Evolutionary conservation across 2,888 invertebrate species (phyloP), one percentile per base, ranked within the genome.

Genomic region (Brachyptera risi): DNA sequence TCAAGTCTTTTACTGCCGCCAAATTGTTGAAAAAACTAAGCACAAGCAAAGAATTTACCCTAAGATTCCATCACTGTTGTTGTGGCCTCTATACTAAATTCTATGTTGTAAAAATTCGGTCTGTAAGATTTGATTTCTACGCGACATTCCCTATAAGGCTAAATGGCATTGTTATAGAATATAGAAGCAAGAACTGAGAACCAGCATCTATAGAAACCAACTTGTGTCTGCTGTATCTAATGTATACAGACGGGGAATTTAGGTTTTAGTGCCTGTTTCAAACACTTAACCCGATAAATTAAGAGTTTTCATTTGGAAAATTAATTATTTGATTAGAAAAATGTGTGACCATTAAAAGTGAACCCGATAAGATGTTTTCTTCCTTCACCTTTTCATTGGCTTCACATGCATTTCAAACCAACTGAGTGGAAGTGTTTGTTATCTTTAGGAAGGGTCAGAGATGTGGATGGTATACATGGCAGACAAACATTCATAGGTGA

Each of bases 301-400:
- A 54, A 54, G 54, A 54, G 54, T 54, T 54, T 54, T 54, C 35
- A 19, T 54, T 54, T 21, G 13, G 54, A 35, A 37, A 54, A 54
- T 54, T 54, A 54, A 54, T 35, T 37, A 54, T 54, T 54, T 54
- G 35, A 54, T 54, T 35, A 35, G 35, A 54, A 54, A 54, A 54
- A 54, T 54, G 35, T n/a, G 31, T 35, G 37, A 37, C 54, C 54
- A 54, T 54, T 54, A 54, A n/a, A n/a, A 19, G 54, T 21, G 9
- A 17, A 19, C 11, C 13, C 19, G 54, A 47, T 47, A 54, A 54
- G 23, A 7, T 9, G 21, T 26, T 26, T 3, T 54, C 21, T 44
- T 44, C 21, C 19, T 4, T 21, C 15, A n/a, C 21, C 37, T 54
- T 54, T 35, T 54, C 37, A 21, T 51, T 4, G 24, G 9, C n/a